Base-by-base conservation (phyloP, 2,113 vertebrate genomes). In the Heptranchias perlo region DNA sequence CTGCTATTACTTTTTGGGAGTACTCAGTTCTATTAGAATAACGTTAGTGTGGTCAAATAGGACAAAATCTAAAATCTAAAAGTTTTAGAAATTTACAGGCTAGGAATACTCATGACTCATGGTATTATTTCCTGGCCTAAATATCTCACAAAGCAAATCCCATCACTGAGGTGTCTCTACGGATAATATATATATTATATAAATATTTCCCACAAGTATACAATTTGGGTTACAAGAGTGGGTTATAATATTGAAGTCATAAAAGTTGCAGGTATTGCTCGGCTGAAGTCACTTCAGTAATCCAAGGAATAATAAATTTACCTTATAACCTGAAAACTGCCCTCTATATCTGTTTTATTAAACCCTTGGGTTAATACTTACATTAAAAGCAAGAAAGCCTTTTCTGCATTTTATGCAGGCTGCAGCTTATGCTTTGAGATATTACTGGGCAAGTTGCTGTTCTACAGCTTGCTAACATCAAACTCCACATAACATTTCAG, bases 61-160 rank as follows among this genome's bases (percentile, higher is more conserved):
- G 31, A 58, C 87, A 92, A 58, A 92, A 92, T 58, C 87, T 61
- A 58, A 92, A 35, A 92, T 92, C n/a, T n/a, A n/a, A n/a, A 91
- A 31, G 18, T 35, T 61, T 92, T n/a, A 92, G 52, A 54, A 91
- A 61, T 16, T n/a, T 91, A 91, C 54, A 16, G 87, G 54, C 13
- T 61, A 35, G 87, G 61, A 64, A 62, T 23, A 39, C 54, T 93
- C n/a, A 54, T 91, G 18, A 93, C 6, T 44, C 78, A 6, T 82
- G 78, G 78, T 82, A 82, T 44, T 93, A 62, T 8, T 93, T 62
- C 89, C 58, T 39, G 16, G 35, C 0, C 54, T n/a, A 92, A 92
- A 92, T 92, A 62, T n/a, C 18, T 21, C 54, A 92, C 31, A 62
- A 92, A 91, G 52, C 31, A 62, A 62, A 91, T 58, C 31, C 28